A percentile compares a stretch with the other conserved stretches of the same genome.
Conservation (phyloP, 64 coral and sea anemone genomes). For the Actinia equina region DNA sequence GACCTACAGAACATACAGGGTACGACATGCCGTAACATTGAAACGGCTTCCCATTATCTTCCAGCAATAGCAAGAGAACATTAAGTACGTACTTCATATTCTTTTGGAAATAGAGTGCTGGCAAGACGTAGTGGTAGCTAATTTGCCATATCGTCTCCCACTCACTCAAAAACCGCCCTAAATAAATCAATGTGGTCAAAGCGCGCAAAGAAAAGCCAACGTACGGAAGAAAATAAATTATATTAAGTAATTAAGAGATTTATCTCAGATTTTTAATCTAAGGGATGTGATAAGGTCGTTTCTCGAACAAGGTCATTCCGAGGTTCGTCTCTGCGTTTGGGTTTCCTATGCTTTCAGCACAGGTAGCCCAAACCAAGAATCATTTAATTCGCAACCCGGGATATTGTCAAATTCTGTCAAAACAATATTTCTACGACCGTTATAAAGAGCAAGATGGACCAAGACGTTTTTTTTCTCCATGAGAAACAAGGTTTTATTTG, state of each 20-base stretch:
- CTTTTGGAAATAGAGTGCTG: too few species aligned
- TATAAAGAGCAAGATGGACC: too few species aligned
- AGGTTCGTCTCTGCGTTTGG: neutral
- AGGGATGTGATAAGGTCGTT: neutral
- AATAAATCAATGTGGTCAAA: neutral
- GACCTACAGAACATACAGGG: too few species aligned
- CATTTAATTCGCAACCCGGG: too few species aligned
- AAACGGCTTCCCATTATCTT: too few species aligned
- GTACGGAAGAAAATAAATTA: neutral
- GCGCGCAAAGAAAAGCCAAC: neutral
- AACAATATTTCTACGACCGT: too few species aligned
- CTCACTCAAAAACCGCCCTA: too few species aligned
- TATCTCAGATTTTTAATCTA: neutral
- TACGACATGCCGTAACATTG: too few species aligned
- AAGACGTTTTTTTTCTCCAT: neutral
- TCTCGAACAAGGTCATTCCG: neutral
- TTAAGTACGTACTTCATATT: too few species aligned
- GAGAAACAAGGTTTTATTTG: neutral
- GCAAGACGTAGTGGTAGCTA: too few species aligned
- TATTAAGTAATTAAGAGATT: neutral
- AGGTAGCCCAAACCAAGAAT: neutral
- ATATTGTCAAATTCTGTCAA: too few species aligned
- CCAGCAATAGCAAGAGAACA: too few species aligned
- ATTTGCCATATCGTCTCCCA: neutral
- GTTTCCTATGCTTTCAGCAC: neutral